Base-by-base conservation (phyloP, 2,888 invertebrate species). In the Tiliacea citrago region DNA sequence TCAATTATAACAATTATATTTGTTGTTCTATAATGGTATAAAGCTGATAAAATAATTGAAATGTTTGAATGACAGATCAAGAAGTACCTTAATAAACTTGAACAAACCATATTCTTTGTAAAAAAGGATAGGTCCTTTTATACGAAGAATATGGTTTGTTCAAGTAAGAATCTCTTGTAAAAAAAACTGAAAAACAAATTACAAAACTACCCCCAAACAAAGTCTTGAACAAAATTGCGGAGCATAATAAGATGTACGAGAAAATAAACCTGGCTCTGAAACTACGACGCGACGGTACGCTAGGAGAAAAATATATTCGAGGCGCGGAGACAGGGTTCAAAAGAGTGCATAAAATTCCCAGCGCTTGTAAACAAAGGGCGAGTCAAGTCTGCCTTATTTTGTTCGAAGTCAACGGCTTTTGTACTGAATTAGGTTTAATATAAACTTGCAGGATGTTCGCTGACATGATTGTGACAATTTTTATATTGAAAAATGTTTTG, bases 261-360 rank as follows among this genome's bases (percentile, higher is more conserved):
- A 70, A 79, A 77, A 84, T 82, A 81, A 77, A 82, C 61, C 61
- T 71, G 60, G 57, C 66, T 73, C 24, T 10, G 35, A 82, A 75
- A 83, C 77, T 73, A 78, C 66, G 42, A 69, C 57, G 76, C 66
- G 42, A 69, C 57, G 76, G 72, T 58, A 70, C 55, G 73, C 65
- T 67, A 73, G 51, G 58, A 79, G 67, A 62, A 77, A 83, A 83
- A 88, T 86, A 88, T 84, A 86, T 87, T 88, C 83, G 42, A 77
- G 70, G 73, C 80, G 74, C 49, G 79, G 76, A 77, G 77, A 81
- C 76, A 80, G 81, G 84, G 85, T 87, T 90, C 88, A 90, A 89
- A 90, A 88, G 89, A 87, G 86, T 91, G 88, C 88, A 91, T 90
- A 86, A 90, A 90, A 90, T 90, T 88, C 87, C 73, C 83, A 67